Evolutionary conservation across 2,888 invertebrate species (phyloP), one percentile per base, ranked within the genome.

Genomic region (Acleris laterana): DNA sequence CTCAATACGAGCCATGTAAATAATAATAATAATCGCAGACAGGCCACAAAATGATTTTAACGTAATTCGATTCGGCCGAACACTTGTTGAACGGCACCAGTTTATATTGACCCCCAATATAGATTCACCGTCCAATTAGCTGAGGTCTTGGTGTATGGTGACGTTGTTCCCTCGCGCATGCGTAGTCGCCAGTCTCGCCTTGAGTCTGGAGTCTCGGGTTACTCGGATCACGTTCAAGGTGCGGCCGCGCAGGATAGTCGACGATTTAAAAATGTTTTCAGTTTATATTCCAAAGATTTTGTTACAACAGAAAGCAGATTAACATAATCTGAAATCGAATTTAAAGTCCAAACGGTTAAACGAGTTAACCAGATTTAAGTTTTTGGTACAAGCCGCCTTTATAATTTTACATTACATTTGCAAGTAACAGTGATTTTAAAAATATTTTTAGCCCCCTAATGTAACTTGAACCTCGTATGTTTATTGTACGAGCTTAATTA

Each of bases 201-300:
- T 91, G 91, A 89, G 84, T 83, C 82, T 82, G 77, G 82, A 86
- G 87, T 80, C 88, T 93, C 90, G 79, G 80, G 84, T 93, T 91
- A 89, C 92, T 87, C 84, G 78, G 89, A 90, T 91, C 92, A 90
- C 89, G 89, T 92, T 93, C 92, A 91, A 93, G 92, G 92, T 85
- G 84, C 83, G 78, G 78, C 80, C 73, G 80, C 77, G 76, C 84
- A 80, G 80, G 81, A 78, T 80, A 81, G 78, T 81, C 82, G 83
- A 81, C 76, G 74, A 74, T 70, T 74, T 77, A 79, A 78, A 79
- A 82, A 83, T 78, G 80, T 80, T 42, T 44, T 13, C 20, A 78
- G 76, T 82, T 79, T 71, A 76, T n/a, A n/a, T 6, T 46, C 17
- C 17, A n/a, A 6, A 46, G 46, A 46, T 44, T 44, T 44, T 44